Base-by-base conservation (phyloP, 2,797 vertebrate species). In the Pseudochirops cupreus region DNA sequence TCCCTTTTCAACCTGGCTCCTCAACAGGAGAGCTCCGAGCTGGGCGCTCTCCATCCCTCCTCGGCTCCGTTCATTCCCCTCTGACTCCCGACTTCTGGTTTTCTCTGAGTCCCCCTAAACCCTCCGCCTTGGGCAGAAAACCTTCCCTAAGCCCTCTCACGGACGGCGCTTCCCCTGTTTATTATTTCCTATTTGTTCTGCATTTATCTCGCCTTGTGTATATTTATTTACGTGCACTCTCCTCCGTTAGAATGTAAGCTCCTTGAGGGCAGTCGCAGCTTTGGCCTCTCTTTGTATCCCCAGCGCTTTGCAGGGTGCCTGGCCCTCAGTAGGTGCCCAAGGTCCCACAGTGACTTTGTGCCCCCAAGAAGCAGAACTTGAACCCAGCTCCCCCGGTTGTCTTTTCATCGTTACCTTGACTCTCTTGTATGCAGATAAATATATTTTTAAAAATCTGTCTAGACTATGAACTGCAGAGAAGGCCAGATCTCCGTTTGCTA, bases 201-300 rank as follows among this genome's bases (percentile, higher is more conserved):
- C 29, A 18, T 10, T 24, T 24, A 39, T 39, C 6, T 67, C 2
- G 18, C n/a, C 18, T 67, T 0, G 18, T 3, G 21, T 21, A 3
- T 3, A 0, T 9, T 39, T 74, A n/a, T 74, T 7, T 3, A 3
- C 18, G 0, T 16, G 14, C 0, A 0, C n/a, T 39, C n/a, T 39
- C 67, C n/a, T 39, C 16, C 7, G 0, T 74, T 39, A 10, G n/a
- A 39, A 7, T 39, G 33, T 7, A 21, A 74, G 33, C 16, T 39
- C 67, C 33, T 39, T 0, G 33, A 67, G n/a, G 67, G 67, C 14
- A 21, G 67, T 16, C 1, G 21, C 67, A 39, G n/a, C n/a, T 39
- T 39, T 39, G 39, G 67, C n/a, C 33, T 3, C 14, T n/a, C n/a
- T 62, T 33, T 74, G 67, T 21, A 39, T 39, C 67, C 18, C n/a